Percentiles rank a stretch among this genome's conserved stretches.
Evolutionary conservation across 1,140 invertebrate species (phyloP).

Genomic region (Drosophila burlai): DNA sequence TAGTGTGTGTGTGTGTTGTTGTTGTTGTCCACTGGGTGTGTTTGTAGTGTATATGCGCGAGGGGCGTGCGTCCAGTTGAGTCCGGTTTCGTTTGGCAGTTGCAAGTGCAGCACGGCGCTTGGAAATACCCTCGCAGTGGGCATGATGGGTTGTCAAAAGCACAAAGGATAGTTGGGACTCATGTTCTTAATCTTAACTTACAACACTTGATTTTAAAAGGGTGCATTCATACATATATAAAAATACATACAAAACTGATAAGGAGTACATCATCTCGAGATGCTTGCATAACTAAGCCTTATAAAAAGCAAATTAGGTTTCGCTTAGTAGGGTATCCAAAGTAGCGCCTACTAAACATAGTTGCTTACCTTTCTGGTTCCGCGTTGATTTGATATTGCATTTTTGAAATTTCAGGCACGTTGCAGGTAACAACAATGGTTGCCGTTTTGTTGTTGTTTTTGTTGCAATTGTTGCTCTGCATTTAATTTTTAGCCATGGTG

Average conservation of each 20-base stretch:
- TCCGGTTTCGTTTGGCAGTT: conserved; percentile 55
- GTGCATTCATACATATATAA: no score
- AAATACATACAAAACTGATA: not conserved
- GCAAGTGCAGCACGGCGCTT: conserved; percentile 70
- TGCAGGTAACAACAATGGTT: conserved; percentile 63
- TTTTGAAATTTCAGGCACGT: conserved; percentile 80
- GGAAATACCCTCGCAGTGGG: conserved; percentile 1
- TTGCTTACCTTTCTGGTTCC: conserved; percentile 49
- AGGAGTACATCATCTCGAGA: not conserved
- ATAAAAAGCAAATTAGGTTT: not conserved
- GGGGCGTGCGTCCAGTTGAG: conserved; percentile 43
- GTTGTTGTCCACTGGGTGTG: conserved; percentile 6
- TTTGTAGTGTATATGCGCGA: conserved; percentile 32
- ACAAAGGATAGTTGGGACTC: not conserved
- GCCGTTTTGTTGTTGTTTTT: conserved; percentile 13
- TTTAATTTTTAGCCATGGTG: conserved; percentile 13
- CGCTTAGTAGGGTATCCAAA: conserved; percentile 1
- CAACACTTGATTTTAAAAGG: not conserved
- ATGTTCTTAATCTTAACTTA: not conserved
- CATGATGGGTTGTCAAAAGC: not conserved
- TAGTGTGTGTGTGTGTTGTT: conserved; percentile 26
- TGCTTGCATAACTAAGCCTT: not conserved
- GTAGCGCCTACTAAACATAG: no score
- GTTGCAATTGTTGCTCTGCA: conserved; percentile 35
- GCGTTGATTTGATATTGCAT: conserved; percentile 77